Percentiles rank a stretch among this genome's conserved stretches.
Evolutionary conservation across 2,113 vertebrate species (phyloP).

Genomic region (Pachyramphus minor): DNA sequence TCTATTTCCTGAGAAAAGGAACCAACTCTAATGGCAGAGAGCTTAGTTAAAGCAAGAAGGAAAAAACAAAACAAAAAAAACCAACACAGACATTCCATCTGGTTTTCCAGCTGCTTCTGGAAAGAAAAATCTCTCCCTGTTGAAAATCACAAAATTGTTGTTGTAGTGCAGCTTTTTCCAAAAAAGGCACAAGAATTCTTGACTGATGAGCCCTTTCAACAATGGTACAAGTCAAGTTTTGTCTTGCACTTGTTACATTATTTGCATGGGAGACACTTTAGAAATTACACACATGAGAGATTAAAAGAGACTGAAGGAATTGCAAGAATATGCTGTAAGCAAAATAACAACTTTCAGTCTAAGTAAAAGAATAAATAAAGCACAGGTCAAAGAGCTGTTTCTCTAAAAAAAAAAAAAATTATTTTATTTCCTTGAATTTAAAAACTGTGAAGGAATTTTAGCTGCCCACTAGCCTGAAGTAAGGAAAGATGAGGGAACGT

Average conservation of each 20-base stretch:
- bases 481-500: background rate
- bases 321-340: background rate
- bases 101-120: constrained; percentile 51
- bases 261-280: background rate
- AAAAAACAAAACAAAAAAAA: background rate
- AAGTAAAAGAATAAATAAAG: background rate
- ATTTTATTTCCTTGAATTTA: background rate
- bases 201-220: background rate
- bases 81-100: constrained; percentile 23
- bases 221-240: constrained; percentile 31
- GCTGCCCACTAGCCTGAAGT: background rate
- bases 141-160: constrained; percentile 55
- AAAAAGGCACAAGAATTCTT: background rate
- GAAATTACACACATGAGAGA: background rate
- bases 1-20: background rate
- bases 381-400: background rate
- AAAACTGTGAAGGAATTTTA: background rate
- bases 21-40: background rate
- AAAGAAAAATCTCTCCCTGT: background rate
- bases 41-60: background rate
- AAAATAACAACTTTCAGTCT: background rate
- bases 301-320: background rate
- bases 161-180: constrained; percentile 15
- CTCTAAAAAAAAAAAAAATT: background rate
- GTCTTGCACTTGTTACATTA: background rate